These are phyloP conservation scores for Bradypodion pumilum DNA, from an alignment of 2,797 vertebrate species.

Conservation along the genomic window DNA sequence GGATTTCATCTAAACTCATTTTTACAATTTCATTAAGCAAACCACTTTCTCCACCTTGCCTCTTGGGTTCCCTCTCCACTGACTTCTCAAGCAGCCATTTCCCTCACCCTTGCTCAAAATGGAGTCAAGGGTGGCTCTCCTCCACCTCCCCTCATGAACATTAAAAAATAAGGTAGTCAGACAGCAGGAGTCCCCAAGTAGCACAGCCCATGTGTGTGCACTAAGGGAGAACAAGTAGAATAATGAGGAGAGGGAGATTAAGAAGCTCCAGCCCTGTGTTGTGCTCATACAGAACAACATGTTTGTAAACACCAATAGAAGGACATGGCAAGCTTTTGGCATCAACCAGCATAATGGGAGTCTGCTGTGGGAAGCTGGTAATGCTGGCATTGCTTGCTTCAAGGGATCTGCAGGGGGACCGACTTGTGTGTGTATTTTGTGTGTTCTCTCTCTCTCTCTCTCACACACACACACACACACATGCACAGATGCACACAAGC, in stretches of 20 bases:
- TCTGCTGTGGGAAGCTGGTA: background rate
- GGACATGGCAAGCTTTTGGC: background rate
- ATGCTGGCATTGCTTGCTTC: background rate
- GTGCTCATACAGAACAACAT: background rate
- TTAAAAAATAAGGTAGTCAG: background rate
- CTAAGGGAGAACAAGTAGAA: constrained; percentile 8
- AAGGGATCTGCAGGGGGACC: background rate
- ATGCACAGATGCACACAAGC: too few relatives aligned
- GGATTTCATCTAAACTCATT: fast-evolving
- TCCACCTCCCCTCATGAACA: background rate
- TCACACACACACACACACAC: too few relatives aligned
- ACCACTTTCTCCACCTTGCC: constrained; percentile 21
- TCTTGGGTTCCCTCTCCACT: background rate
- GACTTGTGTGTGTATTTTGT: background rate
- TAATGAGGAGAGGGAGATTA: background rate
- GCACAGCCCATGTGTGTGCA: fast-evolving
- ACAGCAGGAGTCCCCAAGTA: background rate
- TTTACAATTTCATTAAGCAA: constrained; percentile 2
- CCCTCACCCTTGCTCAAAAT: background rate
- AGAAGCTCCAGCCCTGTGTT: background rate
- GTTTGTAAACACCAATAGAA: constrained; percentile 13
- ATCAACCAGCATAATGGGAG: background rate
- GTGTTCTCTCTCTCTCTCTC: background rate
- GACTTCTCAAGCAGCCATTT: background rate
- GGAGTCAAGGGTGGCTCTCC: background rate